Evolutionary conservation across 2,888 invertebrate genomes (phyloP).

Genomic region (Uropetala carovei): DNA sequence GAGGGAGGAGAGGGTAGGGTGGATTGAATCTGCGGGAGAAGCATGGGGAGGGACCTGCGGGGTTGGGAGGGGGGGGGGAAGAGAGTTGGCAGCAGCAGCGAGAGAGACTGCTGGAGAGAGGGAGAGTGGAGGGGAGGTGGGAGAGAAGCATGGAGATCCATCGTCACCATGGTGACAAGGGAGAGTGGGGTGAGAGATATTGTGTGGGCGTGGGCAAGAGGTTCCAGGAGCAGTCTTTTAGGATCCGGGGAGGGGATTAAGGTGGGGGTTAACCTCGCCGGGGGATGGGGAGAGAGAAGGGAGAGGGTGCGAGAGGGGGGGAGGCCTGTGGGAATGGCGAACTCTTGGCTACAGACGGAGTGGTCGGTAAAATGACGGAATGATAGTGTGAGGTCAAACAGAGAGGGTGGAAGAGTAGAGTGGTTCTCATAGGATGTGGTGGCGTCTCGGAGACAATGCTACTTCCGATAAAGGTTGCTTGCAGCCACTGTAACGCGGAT

Average conservation of each 20-base stretch:
- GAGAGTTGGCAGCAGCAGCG: not conserved
- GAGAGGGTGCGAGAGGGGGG: constrained; percentile 65
- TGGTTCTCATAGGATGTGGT: not conserved
- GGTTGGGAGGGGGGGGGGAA: constrained; percentile 41
- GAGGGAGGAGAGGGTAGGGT: constrained; percentile 57
- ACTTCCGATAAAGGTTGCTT: constrained; percentile 35
- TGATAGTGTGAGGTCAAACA: constrained; percentile 45
- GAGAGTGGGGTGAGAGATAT: not conserved
- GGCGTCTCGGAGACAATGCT: constrained; percentile 6
- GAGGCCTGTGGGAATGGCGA: constrained; percentile 54
- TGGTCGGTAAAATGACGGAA: constrained; percentile 36
- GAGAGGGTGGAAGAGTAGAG: not conserved
- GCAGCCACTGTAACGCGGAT: not conserved
- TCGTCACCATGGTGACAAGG: constrained; percentile 63
- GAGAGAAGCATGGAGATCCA: constrained; percentile 43
- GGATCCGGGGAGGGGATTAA: not conserved
- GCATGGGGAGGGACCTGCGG: constrained; percentile 50
- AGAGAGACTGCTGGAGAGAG: constrained; percentile 64
- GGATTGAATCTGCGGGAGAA: constrained; percentile 68
- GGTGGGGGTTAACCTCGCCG: not conserved
- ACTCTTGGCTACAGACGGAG: constrained; percentile 24
- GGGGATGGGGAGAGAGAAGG: not conserved
- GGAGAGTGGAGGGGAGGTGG: not conserved
- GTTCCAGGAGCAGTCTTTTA: constrained; percentile 54
- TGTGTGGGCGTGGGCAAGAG: constrained; percentile 59